A percentile compares a stretch with the other conserved stretches of the same genome.
Conservation (phyloP, 2,797 vertebrate genomes). For the Urophycis tenuis region DNA sequence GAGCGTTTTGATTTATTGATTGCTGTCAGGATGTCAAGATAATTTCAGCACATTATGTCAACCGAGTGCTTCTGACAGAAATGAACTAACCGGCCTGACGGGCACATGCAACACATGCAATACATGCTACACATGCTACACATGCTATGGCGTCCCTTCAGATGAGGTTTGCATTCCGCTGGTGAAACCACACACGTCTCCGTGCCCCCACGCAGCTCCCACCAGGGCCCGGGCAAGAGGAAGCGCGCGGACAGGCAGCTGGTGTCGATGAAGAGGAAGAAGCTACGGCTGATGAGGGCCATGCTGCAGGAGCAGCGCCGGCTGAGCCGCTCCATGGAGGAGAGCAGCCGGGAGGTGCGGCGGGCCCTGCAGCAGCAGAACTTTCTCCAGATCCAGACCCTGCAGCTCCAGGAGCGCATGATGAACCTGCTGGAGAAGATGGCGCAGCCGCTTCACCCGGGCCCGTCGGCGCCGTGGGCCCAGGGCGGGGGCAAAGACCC, state of each 20-base stretch:
- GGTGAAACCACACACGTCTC: background rate
- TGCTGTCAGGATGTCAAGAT: no score
- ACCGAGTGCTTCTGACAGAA: no score
- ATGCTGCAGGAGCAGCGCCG: constrained; percentile 89
- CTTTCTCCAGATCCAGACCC: constrained; percentile 91
- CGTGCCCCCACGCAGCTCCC: constrained; percentile 53
- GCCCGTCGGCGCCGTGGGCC: constrained; percentile 40
- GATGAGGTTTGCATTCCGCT: no score
- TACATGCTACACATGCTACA: no score
- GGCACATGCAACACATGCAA: no score
- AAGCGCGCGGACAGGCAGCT: constrained; percentile 67
- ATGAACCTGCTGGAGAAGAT: constrained; percentile 97
- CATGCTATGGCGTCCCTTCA: background rate
- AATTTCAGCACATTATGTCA: no score
- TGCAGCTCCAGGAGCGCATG: constrained; percentile 96
- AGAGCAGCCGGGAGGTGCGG: constrained; percentile 89
- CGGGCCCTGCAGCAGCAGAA: constrained; percentile 93
- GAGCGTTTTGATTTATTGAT: no score
- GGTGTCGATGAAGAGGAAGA: constrained; percentile 77
- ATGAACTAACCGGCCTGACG: no score
- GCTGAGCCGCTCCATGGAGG: constrained; percentile 86
- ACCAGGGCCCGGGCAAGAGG: constrained; percentile 72
- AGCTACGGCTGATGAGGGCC: constrained; percentile 86
- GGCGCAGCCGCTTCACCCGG: constrained; percentile 62
- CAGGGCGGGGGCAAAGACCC: constrained; percentile 50